Conservation (phyloP, 2,888 invertebrate species). For the Stenotaenia linearis region DNA sequence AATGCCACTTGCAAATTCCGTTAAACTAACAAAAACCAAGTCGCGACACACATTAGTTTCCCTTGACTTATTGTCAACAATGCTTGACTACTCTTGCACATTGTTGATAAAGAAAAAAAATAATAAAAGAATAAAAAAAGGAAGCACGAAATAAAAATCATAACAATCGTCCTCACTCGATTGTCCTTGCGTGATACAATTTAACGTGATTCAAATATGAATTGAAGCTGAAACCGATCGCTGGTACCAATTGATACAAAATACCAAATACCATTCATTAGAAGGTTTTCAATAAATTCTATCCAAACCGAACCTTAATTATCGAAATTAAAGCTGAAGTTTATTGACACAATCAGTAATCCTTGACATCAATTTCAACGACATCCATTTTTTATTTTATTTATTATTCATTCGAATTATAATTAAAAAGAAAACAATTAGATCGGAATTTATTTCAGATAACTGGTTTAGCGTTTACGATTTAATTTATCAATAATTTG, state of each 20-base stretch:
- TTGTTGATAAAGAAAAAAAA: background rate
- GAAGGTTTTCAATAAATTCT: background rate
- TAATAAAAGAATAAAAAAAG: too few relatives aligned
- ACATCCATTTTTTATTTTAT: too few relatives aligned
- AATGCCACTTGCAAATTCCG: background rate
- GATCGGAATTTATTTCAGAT: too few relatives aligned
- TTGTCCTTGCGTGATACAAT: too few relatives aligned
- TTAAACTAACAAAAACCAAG: background rate
- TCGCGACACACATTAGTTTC: slow-evolving; percentile 4
- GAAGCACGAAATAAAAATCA: too few relatives aligned
- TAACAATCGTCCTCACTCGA: too few relatives aligned
- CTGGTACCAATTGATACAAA: background rate
- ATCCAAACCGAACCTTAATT: background rate
- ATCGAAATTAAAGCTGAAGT: background rate
- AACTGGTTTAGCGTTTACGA: too few relatives aligned
- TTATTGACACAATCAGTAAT: background rate
- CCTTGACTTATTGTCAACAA: background rate
- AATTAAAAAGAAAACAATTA: background rate
- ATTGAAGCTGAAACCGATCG: background rate
- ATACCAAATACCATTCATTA: background rate
- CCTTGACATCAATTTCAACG: background rate
- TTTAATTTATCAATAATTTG: too few relatives aligned
- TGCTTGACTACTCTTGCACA: background rate
- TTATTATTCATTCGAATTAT: background rate
- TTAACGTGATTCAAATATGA: background rate